Evolutionary conservation across 2,797 vertebrate genomes (phyloP).

Genomic region (Antrozous pallidus): DNA sequence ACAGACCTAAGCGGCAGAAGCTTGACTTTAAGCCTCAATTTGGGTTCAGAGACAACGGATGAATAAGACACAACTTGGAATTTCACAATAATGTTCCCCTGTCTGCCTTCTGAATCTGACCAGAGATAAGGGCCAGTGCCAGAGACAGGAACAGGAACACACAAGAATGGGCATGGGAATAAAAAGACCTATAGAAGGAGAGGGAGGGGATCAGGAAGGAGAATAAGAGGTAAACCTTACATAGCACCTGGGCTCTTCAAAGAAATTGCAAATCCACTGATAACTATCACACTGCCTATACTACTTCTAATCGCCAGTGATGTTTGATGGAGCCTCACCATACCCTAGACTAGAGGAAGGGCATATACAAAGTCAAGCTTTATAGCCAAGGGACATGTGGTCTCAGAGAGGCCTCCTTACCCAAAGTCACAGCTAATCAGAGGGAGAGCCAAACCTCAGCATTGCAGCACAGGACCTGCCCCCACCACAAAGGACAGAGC

Average conservation of each 20-base stretch:
- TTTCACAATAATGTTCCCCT: background rate
- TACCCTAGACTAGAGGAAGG: background rate
- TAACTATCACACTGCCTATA: background rate
- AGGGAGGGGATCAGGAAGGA: background rate
- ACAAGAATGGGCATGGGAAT: background rate
- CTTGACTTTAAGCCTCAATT: background rate
- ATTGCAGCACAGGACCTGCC: background rate
- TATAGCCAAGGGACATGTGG: background rate
- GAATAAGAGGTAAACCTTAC: background rate
- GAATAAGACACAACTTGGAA: background rate
- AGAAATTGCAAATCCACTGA: background rate
- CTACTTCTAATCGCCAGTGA: background rate
- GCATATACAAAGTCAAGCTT: background rate
- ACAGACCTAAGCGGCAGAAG: background rate
- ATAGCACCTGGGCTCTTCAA: background rate
- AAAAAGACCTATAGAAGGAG: background rate
- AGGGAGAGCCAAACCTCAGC: background rate
- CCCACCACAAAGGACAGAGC: background rate
- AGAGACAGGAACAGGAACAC: background rate
- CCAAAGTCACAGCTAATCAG: background rate
- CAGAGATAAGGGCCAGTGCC: background rate
- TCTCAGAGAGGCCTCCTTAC: background rate
- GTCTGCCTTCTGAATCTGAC: background rate
- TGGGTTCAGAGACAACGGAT: background rate
- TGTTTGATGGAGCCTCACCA: background rate